Percentiles rank a stretch among this genome's conserved stretches.
These are phyloP conservation scores for Eurytoma adleriae DNA, from an alignment of 2,888 invertebrate genomes.

Conservation along the genomic window DNA sequence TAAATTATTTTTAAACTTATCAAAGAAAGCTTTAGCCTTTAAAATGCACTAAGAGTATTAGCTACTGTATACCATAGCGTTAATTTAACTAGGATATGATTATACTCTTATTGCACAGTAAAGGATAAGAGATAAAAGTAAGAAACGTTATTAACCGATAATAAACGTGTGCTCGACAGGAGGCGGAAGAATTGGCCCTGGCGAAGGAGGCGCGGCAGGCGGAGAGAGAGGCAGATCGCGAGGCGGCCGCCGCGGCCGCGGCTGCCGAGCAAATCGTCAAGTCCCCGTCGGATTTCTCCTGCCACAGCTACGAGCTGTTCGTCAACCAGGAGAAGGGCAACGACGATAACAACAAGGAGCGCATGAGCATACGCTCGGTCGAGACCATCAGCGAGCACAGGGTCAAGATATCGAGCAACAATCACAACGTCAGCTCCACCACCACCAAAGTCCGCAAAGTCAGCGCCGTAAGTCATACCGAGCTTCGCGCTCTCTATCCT, in stretches of 20 bases:
- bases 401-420: conserved; percentile 72
- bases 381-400: conserved; percentile 92
- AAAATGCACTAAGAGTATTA: no score
- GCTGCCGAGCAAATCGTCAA: conserved; percentile 85
- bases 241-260: conserved; percentile 75
- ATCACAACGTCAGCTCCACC: conserved; percentile 70
- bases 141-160: no score
- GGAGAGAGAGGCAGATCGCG: conserved; percentile 78
- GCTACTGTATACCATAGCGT: no score
- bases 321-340: conserved; percentile 92
- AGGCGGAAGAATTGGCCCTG: conserved; percentile 90
- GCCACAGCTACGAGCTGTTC: conserved; percentile 94
- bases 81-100: no score
- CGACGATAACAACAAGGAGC: conserved; percentile 93
- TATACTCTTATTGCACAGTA: no score
- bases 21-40: no score
- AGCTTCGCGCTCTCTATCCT: no score
- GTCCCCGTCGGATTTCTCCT: conserved; percentile 94
- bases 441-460: conserved; percentile 90
- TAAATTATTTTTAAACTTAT: not conserved
- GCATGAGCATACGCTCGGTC: conserved; percentile 93
- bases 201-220: conserved; percentile 82
- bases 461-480: conserved; percentile 86
- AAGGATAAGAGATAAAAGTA: no score
- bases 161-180: conserved; percentile 77